A percentile compares a stretch with the other conserved stretches of the same genome.
These are phyloP conservation scores for Aeoliscus strigatus DNA, from an alignment of 2,797 vertebrate genomes.

Conservation along the genomic window DNA sequence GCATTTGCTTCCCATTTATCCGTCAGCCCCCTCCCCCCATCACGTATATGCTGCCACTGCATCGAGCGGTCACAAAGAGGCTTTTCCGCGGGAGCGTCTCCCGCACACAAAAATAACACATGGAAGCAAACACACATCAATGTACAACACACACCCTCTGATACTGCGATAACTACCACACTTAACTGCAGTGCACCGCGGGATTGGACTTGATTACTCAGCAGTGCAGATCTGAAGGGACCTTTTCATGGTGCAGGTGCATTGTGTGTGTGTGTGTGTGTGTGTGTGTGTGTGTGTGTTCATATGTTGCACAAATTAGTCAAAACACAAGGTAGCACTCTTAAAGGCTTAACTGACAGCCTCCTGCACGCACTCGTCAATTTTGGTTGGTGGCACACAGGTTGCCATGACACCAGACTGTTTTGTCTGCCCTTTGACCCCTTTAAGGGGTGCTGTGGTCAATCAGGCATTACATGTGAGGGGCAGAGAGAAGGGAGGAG, in stretches of 20 bases:
- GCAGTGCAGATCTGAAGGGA: conserved; percentile 46
- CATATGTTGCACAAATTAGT: conserved; percentile 35
- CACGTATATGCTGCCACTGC: conserved; percentile 53
- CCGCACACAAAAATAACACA: conserved; percentile 10
- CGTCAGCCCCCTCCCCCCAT: conserved; percentile 48
- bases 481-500: conserved; percentile 67
- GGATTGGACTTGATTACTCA: conserved; percentile 52
- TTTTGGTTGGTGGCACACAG: conserved; percentile 76
- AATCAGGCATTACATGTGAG: conserved; percentile 81
- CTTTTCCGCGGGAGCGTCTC: conserved; percentile 62
- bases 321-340: conserved; percentile 57
- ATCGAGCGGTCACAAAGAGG: conserved; percentile 72
- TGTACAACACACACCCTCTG: conserved; percentile 1
- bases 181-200: conserved; percentile 34
- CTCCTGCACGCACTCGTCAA: conserved; percentile 41
- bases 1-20: conserved; percentile 80
- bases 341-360: conserved; percentile 72
- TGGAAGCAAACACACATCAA: conserved; percentile 11
- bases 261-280: too few species aligned
- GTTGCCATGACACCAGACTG: conserved; percentile 86
- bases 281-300: conserved; percentile 25
- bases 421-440: conserved; percentile 84
- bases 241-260: conserved; percentile 59
- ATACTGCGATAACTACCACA: conserved; percentile 32
- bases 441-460: conserved; percentile 81